A percentile compares a stretch with the other conserved stretches of the same genome.
These are phyloP conservation scores for Enteromius mattozi DNA, from an alignment of 2,797 vertebrate genomes.

Conservation along the genomic window DNA sequence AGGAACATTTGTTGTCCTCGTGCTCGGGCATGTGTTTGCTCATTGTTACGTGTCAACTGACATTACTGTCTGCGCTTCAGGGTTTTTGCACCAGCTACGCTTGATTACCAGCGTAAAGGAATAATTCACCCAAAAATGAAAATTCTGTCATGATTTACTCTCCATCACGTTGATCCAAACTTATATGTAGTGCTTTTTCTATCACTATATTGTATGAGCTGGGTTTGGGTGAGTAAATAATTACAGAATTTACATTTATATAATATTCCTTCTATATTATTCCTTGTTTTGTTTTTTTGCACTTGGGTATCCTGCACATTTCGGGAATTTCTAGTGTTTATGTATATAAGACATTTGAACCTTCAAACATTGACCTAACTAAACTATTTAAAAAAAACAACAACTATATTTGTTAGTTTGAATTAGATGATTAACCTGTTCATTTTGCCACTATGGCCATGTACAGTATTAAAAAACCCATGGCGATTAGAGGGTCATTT, in stretches of 20 bases:
- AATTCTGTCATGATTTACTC: not conserved
- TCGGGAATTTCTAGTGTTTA: not conserved
- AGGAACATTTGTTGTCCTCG: slow-evolving; percentile 16
- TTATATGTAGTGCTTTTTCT: not conserved
- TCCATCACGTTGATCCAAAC: not conserved
- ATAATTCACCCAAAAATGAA: not conserved
- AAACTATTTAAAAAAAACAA: not conserved
- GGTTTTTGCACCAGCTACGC: slow-evolving; percentile 23
- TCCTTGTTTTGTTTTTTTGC: not conserved
- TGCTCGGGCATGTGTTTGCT: not conserved
- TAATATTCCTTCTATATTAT: not conserved
- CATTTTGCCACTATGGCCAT: slow-evolving; percentile 56
- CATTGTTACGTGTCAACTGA: not conserved
- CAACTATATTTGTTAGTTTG: slow-evolving; percentile 2
- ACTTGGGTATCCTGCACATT: not conserved
- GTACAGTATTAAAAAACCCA: slow-evolving; percentile 37
- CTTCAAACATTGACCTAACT: not conserved
- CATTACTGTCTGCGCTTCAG: not conserved
- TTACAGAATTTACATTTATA: not conserved
- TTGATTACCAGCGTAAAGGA: not conserved
- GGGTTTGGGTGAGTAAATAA: not conserved
- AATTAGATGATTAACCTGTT: slow-evolving; percentile 34
- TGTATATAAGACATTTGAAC: not conserved
- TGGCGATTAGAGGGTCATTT: slow-evolving; percentile 2
- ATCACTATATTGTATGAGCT: not conserved